Evolutionary conservation across 2,113 vertebrate species (phyloP), one percentile per base, ranked within the genome.

Genomic region (Lepisosteus osseus): DNA sequence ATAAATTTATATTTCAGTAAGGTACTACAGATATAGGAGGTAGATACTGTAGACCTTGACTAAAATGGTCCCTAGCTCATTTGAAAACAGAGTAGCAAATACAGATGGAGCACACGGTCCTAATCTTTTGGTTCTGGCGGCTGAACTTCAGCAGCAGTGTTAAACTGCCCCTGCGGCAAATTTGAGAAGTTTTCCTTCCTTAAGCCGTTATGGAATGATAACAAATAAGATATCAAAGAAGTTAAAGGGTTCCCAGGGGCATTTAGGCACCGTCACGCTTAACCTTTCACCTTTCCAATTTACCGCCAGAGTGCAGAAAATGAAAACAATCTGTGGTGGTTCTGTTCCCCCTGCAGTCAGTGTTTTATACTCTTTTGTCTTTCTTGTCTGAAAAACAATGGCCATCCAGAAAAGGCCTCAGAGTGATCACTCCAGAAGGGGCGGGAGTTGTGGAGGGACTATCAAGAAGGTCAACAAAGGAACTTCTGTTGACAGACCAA

Each of bases 201-300:
- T 68, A 70, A 82, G 78, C 63, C 67, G 45, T 81, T 74, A 78
- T 76, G 73, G 77, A 82, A 84, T 74, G 76, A 84, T 77, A 85
- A 88, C 77, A 86, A 85, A 83, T 84, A 77, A 76, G 79, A 82
- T 81, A 80, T 76, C 70, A 57, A 67, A 77, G 75, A 75, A 78
- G 83, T 67, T 65, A 81, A 72, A 72, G 79, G 78, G 82, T 85
- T 89, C 86, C 81, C 86, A 84, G 84, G 84, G 75, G 83, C 79
- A 71, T 80, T 71, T n/a, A 59, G 72, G 63, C 78, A 59, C 68
- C 78, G 83, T 87, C 80, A 81, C 84, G 86, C 78, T 87, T 86
- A 85, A 83, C 84, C 84, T 83, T 68, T 75, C 79, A 80, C 79
- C 83, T 71, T 77, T 72, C 77, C 73, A 81, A 80, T 84, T 81